Base-by-base conservation (phyloP, 2,797 vertebrate genomes). In the Protonibea diacanthus region DNA sequence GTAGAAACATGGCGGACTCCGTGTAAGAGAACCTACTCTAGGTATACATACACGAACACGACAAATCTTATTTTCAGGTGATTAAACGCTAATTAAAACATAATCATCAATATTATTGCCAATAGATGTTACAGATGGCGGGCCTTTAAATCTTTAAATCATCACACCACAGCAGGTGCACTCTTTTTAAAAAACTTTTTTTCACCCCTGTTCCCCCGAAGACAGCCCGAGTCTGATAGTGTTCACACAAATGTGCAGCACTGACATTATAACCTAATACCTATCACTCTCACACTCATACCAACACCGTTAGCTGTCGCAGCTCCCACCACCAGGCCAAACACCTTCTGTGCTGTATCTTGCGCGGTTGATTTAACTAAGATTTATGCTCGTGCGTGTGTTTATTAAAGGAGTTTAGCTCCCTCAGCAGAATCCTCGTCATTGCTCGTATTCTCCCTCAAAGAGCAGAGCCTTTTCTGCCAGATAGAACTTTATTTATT, bases 301-400 rank as follows among this genome's bases (percentile, higher is more conserved):
- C 5, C 4, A 51, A 14, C 11, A 1, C 27, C 0, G 0, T 25
- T 23, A 9, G 48, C 60, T 71, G 33, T 38, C 33, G 8, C 33
- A 9, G 18, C 58, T 38, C 23, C 29, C 29, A 18, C 29, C 15
- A 5, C 56, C 15, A 5, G 11, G 38, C 56, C 33, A 52, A 12
- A 25, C 14, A 15, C 29, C 40, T 47, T 56, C 48, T 27, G 25
- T 56, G 25, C 14, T 14, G 15, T 44, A 15, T 49, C 13, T 42
- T 2, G 33, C 14, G 17, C 21, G 45, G 15, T 15, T 25, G 6
- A 33, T 49, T 53, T 47, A 58, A 63, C 40, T 51, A 33, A 51
- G 64, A 63, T 63, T 44, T 53, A 58, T 64, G 27, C 17, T 59
- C 6, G 5, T 44, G 29, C 25, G 33, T 25, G 64, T 61, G 25